Conservation (phyloP, 2,113 vertebrate genomes). For the Harpagus bidentatus region DNA sequence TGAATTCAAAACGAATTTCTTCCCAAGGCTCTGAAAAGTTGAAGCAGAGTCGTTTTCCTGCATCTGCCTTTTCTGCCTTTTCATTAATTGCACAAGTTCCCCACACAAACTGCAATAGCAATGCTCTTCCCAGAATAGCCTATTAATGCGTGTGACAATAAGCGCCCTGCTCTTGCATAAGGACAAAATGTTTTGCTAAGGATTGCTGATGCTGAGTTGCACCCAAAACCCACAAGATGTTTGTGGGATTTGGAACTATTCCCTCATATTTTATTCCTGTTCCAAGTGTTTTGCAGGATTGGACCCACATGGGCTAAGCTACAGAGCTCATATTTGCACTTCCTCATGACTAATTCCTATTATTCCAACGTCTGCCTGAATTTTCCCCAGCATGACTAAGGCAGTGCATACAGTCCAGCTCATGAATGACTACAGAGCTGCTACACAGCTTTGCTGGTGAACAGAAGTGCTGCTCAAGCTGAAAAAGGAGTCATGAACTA, state of each 20-base stretch:
- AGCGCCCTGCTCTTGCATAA: background rate
- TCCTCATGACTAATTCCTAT: conserved; percentile 49
- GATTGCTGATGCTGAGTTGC: conserved; percentile 43
- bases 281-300: background rate
- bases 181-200: conserved; percentile 38
- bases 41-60: background rate
- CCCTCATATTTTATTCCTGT: background rate
- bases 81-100: conserved; percentile 40
- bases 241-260: conserved; percentile 38
- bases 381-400: conserved; percentile 12
- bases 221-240: conserved; percentile 43
- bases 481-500: background rate
- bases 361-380: background rate
- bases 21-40: background rate
- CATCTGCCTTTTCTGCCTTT: background rate
- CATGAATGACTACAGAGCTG: background rate
- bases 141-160: conserved; percentile 14
- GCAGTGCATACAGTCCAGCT: background rate
- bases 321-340: background rate
- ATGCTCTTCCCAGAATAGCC: conserved; percentile 34
- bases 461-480: background rate
- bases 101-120: background rate
- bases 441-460: background rate
- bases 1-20: background rate
- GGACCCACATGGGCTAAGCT: background rate